Base-by-base conservation (phyloP, 2,797 vertebrate species). In the Hozukius guyotensis region DNA sequence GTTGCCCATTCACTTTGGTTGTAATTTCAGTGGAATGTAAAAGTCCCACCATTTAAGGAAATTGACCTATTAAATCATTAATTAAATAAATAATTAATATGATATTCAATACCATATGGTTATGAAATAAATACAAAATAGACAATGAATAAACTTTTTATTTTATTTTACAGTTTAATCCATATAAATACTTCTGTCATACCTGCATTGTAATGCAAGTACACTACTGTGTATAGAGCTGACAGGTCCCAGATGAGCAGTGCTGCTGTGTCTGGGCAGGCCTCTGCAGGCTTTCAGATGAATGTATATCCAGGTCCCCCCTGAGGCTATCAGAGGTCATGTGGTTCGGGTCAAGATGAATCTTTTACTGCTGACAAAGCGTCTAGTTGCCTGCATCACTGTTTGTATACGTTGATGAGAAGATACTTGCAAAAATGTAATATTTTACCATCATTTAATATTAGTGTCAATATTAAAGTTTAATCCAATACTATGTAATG, bases 301-400 rank as follows among this genome's bases (percentile, higher is more conserved):
- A 59, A 67, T 66, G 52, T 32, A 42, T 12, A 72, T 53, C 67
- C 42, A 67, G 27, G 73, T 77, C 31, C 34, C 60, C 63, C 84
- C 63, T 78, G 5, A 57, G 56, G 78, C 74, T 63, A 31, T 53
- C 9, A 63, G 29, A 83, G 63, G 84, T 88, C 78, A 70, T 49
- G 70, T 86, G 82, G 66, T 80, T 83, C 73, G 56, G 73, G 52
- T 89, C 67, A 82, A 72, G 42, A 75, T 68, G 34, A 65, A 60
- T 61, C n/a, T 76, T 79, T 73, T 36, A 64, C 75, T 29, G 59
- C 34, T 76, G 77, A 63, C 16, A 83, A 78, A 75, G 66, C 73
- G 24, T 5, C 13, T 77, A 77, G 78, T 65, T 56, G 8, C 61
- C 36, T 83, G 29, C 67, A 76, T 67, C 34, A 53, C n/a, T 13